These are phyloP conservation scores for Sebastes schlegelii DNA, from an alignment of 2,113 vertebrate species.

Conservation along the genomic window DNA sequence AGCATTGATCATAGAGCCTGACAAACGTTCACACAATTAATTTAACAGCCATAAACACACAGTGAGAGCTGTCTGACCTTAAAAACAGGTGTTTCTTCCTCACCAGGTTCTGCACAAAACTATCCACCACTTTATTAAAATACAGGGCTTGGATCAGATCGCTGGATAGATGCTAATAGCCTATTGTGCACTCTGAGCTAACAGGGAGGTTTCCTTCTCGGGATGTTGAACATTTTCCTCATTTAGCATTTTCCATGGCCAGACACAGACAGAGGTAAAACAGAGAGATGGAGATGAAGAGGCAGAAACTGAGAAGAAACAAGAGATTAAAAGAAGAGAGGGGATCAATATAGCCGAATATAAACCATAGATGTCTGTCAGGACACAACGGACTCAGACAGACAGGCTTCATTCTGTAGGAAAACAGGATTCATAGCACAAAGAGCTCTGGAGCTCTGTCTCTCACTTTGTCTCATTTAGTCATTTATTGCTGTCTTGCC, in stretches of 20 bases:
- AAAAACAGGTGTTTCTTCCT: not conserved
- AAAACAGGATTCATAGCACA: slow-evolving; percentile 30
- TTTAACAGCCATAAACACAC: not conserved
- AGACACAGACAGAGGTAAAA: not conserved
- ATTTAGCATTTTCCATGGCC: slow-evolving; percentile 9
- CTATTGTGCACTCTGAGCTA: not conserved
- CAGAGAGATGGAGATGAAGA: slow-evolving; percentile 6
- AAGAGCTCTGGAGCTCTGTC: slow-evolving; percentile 11
- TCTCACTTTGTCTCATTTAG: slow-evolving; percentile 15
- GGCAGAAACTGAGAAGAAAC: slow-evolving; percentile 5
- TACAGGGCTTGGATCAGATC: not conserved
- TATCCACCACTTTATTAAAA: not conserved
- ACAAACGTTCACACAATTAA: not conserved
- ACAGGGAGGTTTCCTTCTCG: not conserved
- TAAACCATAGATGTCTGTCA: slow-evolving; percentile 46
- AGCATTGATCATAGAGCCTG: not conserved
- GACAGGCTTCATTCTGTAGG: slow-evolving; percentile 38
- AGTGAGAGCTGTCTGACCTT: not conserved
- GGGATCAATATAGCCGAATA: slow-evolving; percentile 55
- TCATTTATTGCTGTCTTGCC: not conserved
- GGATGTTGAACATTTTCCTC: slow-evolving; percentile 8
- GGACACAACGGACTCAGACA: slow-evolving; percentile 26
- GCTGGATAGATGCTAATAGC: not conserved
- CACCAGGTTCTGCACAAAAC: not conserved
- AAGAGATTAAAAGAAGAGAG: slow-evolving; percentile 17